Percentiles rank a stretch among this genome's conserved stretches.
These are phyloP conservation scores for Scyliorhinus canicula DNA, from an alignment of 2,797 vertebrate genomes.

Conservation along the genomic window DNA sequence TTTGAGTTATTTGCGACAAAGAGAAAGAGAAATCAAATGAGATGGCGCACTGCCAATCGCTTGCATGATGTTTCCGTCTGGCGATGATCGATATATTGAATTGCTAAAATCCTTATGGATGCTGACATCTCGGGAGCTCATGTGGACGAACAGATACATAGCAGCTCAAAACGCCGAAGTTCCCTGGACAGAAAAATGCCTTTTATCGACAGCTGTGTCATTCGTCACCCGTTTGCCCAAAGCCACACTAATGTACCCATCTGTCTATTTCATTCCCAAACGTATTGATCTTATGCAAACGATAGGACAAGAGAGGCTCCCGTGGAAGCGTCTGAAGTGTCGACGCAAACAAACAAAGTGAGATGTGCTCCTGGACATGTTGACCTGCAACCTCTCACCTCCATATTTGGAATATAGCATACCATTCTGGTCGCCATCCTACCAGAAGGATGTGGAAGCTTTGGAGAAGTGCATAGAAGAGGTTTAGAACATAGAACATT, in stretches of 20 bases:
- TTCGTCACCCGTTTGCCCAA: neutral
- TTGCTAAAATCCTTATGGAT: neutral
- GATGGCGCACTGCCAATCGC: slow-evolving; percentile 46
- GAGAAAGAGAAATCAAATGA: slow-evolving; percentile 45
- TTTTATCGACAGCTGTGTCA: neutral
- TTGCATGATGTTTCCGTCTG: slow-evolving; percentile 45
- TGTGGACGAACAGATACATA: neutral
- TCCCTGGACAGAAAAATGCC: neutral
- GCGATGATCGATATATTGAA: slow-evolving; percentile 48
- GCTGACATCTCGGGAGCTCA: neutral
- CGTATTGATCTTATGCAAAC: neutral
- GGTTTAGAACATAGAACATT: no score
- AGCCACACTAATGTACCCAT: no score
- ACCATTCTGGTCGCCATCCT: no score
- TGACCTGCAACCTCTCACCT: neutral
- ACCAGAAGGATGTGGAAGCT: no score
- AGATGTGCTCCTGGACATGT: neutral
- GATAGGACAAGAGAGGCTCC: neutral
- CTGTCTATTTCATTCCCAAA: neutral
- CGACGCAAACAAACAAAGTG: neutral
- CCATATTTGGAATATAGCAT: no score
- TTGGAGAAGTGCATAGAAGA: no score
- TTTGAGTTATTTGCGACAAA: slow-evolving; percentile 45
- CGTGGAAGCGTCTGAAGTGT: neutral
- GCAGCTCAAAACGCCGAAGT: neutral